Evolutionary conservation across 2,888 invertebrate species (phyloP).

Genomic region (Brenthis hecate): DNA sequence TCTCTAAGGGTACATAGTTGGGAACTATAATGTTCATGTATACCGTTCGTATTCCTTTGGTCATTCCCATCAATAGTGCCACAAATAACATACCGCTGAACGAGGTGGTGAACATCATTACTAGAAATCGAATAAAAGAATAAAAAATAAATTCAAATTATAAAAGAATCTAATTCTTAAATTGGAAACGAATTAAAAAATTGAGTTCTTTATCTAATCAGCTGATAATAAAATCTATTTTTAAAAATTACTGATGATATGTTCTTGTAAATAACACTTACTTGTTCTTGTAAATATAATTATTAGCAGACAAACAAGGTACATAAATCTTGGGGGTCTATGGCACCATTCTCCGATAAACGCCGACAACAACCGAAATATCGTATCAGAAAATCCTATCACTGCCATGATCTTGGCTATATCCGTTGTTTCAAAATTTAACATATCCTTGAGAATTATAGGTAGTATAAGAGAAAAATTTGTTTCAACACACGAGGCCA

Average conservation of each 20-base stretch:
- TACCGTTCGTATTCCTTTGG: constrained; percentile 87
- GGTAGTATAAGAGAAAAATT: constrained; percentile 86
- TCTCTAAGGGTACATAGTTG: constrained; percentile 85
- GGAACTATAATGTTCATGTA: constrained; percentile 87
- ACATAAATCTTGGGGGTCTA: constrained; percentile 84
- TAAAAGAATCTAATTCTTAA: not conserved
- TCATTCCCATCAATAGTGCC: constrained; percentile 83
- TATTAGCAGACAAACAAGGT: constrained; percentile 82
- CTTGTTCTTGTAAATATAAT: constrained; percentile 84
- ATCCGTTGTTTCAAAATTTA: constrained; percentile 79
- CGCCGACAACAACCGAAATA: constrained; percentile 84
- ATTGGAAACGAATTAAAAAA: too few species aligned
- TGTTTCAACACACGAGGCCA: constrained; percentile 86
- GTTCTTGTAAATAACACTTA: constrained; percentile 65
- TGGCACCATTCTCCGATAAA: constrained; percentile 85
- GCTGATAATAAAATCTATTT: too few species aligned
- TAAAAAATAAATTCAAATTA: not conserved
- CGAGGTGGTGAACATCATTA: constrained; percentile 72
- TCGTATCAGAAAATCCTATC: constrained; percentile 81
- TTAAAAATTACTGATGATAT: too few species aligned
- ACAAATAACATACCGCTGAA: constrained; percentile 74
- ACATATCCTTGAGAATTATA: constrained; percentile 85
- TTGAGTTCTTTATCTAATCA: too few species aligned
- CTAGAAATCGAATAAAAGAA: constrained; percentile 54
- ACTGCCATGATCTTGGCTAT: constrained; percentile 85